These are phyloP conservation scores for Antheraea mylitta DNA, from an alignment of 1,140 invertebrate genomes.

Conservation along the genomic window DNA sequence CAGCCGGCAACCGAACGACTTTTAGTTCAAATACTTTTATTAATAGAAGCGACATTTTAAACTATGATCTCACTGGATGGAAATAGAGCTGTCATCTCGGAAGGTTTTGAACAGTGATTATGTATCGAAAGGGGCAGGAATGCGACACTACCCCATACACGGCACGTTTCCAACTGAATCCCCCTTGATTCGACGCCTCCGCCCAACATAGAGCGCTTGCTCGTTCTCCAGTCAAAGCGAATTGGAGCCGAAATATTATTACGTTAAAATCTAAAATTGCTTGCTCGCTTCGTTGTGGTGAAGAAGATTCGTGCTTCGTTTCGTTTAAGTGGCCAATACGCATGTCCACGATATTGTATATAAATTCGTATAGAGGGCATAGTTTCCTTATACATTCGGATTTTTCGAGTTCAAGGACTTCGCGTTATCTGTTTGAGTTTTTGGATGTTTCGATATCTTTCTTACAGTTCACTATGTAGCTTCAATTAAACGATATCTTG, in stretches of 20 bases:
- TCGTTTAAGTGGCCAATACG: conserved; percentile 73
- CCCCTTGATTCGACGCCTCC: conserved; percentile 72
- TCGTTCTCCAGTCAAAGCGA: conserved; percentile 35
- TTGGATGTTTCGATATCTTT: conserved; percentile 19
- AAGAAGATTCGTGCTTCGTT: conserved; percentile 71
- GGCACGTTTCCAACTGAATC: conserved; percentile 72
- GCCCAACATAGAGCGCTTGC: conserved; percentile 75
- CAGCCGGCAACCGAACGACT: not conserved
- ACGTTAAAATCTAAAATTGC: conserved; percentile 42
- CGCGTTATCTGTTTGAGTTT: conserved; percentile 58
- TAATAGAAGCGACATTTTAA: conserved; percentile 39
- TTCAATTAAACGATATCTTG: not conserved
- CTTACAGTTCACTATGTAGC: not conserved
- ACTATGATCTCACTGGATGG: conserved; percentile 44
- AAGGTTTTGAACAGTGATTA: conserved; percentile 64
- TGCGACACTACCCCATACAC: conserved; percentile 60
- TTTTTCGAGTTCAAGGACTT: conserved; percentile 76
- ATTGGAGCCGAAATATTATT: conserved; percentile 30
- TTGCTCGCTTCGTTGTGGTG: conserved; percentile 37
- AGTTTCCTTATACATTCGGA: conserved; percentile 73
- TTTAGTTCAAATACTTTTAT: conserved; percentile 9
- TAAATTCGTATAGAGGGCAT: conserved; percentile 68
- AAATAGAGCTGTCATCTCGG: conserved; percentile 60
- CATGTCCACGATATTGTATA: conserved; percentile 75
- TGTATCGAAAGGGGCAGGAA: conserved; percentile 52